A percentile compares a stretch with the other conserved stretches of the same genome.
These are phyloP conservation scores for Epistrophella euchroma DNA, from an alignment of 2,888 invertebrate species.

Conservation along the genomic window DNA sequence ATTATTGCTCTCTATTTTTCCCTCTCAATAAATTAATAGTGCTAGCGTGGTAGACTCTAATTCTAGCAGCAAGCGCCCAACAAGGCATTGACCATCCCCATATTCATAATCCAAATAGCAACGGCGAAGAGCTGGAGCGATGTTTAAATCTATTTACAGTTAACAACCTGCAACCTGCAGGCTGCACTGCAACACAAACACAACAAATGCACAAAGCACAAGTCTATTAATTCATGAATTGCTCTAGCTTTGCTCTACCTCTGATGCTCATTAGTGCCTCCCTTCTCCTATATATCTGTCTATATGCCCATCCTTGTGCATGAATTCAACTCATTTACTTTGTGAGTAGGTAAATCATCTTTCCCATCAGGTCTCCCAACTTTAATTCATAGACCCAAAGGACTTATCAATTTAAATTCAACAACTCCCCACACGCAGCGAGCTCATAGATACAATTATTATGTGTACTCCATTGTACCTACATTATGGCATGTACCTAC, in stretches of 20 bases:
- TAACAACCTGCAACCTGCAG: background rate
- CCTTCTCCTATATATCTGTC: background rate
- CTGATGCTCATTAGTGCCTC: conserved; percentile 15
- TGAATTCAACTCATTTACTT: conserved; percentile 27
- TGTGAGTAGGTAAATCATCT: background rate
- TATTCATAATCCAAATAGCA: background rate
- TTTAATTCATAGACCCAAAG: conserved; percentile 17
- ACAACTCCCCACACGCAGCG: background rate
- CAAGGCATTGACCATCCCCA: too few species aligned
- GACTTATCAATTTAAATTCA: conserved; percentile 35
- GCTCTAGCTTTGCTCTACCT: too few species aligned
- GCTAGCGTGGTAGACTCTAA: too few species aligned
- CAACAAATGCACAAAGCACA: background rate
- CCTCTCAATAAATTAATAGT: too few species aligned
- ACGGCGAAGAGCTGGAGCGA: background rate
- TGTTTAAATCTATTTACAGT: background rate
- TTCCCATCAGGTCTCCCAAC: background rate
- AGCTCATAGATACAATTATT: background rate
- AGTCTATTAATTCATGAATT: background rate
- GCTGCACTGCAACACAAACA: background rate
- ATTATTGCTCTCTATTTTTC: too few species aligned
- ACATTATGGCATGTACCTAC: background rate
- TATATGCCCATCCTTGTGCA: background rate
- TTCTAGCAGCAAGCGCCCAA: too few species aligned
- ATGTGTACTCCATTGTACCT: background rate